These are phyloP conservation scores for Muscina levida DNA, from an alignment of 2,888 invertebrate genomes.

Conservation along the genomic window DNA sequence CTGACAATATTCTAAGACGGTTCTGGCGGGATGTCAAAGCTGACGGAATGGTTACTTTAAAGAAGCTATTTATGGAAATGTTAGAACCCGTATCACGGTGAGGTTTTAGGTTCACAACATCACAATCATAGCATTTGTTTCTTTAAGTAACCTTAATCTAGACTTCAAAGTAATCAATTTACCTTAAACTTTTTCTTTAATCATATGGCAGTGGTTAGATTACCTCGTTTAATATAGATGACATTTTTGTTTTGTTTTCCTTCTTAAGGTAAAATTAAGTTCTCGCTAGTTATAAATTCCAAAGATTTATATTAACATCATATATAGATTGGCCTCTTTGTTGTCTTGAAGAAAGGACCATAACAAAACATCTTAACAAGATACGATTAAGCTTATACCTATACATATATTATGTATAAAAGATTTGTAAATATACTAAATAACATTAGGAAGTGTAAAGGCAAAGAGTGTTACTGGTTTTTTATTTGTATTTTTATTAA, in stretches of 20 bases:
- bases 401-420: slow-evolving; percentile 61
- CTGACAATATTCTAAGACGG: slow-evolving; percentile 92
- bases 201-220: slow-evolving; percentile 54
- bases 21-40: slow-evolving; percentile 95
- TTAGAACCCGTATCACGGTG: slow-evolving; percentile 83
- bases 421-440: slow-evolving; percentile 61
- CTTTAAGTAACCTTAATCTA: slow-evolving; percentile 22
- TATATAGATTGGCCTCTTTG: slow-evolving; percentile 38
- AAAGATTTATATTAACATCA: slow-evolving; percentile 53
- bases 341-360: slow-evolving; percentile 49
- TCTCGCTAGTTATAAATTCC: slow-evolving; percentile 52
- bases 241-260: slow-evolving; percentile 51
- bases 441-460: slow-evolving; percentile 51
- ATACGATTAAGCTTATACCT: slow-evolving; percentile 26
- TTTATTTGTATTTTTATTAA: too few species aligned
- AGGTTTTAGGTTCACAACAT: slow-evolving; percentile 62
- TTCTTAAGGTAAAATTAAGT: slow-evolving; percentile 16
- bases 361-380: slow-evolving; percentile 17
- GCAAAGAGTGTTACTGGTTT: too few species aligned
- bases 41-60: slow-evolving; percentile 94
- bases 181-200: background rate
- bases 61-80: slow-evolving; percentile 98
- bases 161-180: slow-evolving; percentile 44
- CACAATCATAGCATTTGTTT: slow-evolving; percentile 60
- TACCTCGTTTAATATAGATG: slow-evolving; percentile 58